Evolutionary conservation across 2,797 vertebrate species (phyloP).

Genomic region (Lophotriccus pileatus): DNA sequence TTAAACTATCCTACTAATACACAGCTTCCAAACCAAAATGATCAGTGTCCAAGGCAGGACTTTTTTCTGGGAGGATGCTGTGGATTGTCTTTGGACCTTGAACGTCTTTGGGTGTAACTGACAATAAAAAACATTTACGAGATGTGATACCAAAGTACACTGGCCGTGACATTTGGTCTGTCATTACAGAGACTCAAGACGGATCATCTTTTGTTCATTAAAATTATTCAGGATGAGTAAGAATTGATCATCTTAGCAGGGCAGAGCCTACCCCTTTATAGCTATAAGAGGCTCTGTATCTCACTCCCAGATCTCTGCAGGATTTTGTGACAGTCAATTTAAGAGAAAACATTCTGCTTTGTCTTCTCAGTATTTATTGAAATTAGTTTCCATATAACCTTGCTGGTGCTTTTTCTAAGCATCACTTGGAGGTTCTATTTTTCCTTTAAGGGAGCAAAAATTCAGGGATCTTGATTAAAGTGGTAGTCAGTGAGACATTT

Average conservation of each 20-base stretch:
- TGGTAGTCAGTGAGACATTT: not conserved
- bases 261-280: not conserved
- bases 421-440: not conserved
- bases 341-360: not conserved
- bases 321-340: not conserved
- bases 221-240: not conserved
- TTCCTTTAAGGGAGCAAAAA: not conserved
- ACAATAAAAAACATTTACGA: not conserved
- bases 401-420: not conserved
- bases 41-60: not conserved
- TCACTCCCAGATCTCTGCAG: not conserved
- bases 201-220: not conserved
- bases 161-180: not conserved
- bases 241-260: not conserved
- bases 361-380: not conserved
- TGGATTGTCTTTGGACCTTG: slow-evolving; percentile 6
- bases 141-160: not conserved
- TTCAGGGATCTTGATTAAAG: not conserved
- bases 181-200: not conserved
- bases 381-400: not conserved
- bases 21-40: not conserved
- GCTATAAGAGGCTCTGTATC: not conserved
- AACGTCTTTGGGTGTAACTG: slow-evolving; percentile 23
- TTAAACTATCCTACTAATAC: not conserved
- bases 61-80: not conserved